A percentile compares a stretch with the other conserved stretches of the same genome.
Evolutionary conservation across 2,888 invertebrate species (phyloP).

Genomic region (Didymodactylos carnosus): DNA sequence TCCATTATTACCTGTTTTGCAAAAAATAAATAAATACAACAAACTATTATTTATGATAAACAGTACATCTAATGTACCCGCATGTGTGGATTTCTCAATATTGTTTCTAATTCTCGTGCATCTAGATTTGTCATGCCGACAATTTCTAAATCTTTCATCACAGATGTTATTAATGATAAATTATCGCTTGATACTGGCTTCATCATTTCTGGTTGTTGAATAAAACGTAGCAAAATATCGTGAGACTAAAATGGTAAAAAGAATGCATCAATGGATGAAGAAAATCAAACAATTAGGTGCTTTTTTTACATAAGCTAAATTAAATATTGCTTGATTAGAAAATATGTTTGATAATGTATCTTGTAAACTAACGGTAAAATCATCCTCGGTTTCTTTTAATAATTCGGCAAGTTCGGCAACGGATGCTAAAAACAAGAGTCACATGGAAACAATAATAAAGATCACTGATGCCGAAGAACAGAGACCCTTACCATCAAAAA

Average conservation of each 20-base stretch:
- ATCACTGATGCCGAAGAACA: too few species aligned
- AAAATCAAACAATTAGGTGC: neutral
- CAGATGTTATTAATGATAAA: neutral
- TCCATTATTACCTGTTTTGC: neutral
- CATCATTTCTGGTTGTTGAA: neutral
- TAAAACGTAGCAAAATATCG: neutral
- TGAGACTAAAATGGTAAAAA: neutral
- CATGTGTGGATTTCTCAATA: neutral
- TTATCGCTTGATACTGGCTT: neutral
- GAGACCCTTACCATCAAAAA: neutral
- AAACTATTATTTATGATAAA: too few species aligned
- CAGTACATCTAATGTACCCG: neutral
- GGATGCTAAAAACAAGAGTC: neutral
- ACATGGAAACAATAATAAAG: too few species aligned
- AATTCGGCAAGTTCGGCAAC: neutral
- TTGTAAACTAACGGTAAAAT: neutral
- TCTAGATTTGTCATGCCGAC: neutral
- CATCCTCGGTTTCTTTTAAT: neutral
- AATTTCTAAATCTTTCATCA: neutral
- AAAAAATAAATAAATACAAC: too few species aligned
- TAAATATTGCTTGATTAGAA: neutral
- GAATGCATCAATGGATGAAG: neutral
- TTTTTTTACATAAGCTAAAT: neutral
- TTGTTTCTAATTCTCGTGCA: neutral
- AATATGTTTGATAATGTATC: neutral